Base-by-base conservation (phyloP, 2,888 invertebrate genomes). In the Mycogona germanica region DNA sequence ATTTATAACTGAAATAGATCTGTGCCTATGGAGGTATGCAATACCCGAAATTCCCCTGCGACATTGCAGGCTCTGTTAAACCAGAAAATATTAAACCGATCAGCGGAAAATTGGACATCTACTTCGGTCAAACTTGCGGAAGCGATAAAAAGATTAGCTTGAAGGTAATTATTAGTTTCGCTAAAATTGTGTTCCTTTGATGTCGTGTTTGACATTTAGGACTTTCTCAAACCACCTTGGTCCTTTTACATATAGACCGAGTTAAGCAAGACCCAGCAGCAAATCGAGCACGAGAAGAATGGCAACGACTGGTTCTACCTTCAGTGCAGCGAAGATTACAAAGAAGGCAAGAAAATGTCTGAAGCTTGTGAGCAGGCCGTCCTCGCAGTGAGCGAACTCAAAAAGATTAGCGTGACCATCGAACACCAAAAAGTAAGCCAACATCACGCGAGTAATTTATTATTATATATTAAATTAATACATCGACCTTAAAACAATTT, bases 1-100 rank as follows among this genome's bases (percentile, higher is more conserved):
- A 25, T 23, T 9, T 6, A 21, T 45, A 25, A 12, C n/a, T 9
- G 9, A 9, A 14, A 14, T 9, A 51, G 51, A 29, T 51, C 29
- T 51, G 40, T 28, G 42, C 28, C 26, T n/a, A 2, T 28, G 51
- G 41, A 6, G 6, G 2, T 2, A 6, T 41, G 4, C 14, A 23
- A 21, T 51, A 51, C 21, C 51, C 51, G 4, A 1, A 42, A 42
- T 21, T 51, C 9, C 51, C 51, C 2, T 51, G 51, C 42, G n/a
- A 26, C 7, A 29, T 19, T 19, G 4, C 26, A 17, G 29, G 21
- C n/a, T 19, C 17, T 17, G 40, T 51, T 12, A 51, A 41, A 25
- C 41, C 51, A 3, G n/a, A 40, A 9, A 14, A 9, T 3, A 42
- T 51, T 14, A 6, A 5, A 40, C 42, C 41, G 28, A 51, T 51